Evolutionary conservation across 2,888 invertebrate species (phyloP), one percentile per base, ranked within the genome.

Genomic region (Aleiodes testaceus): DNA sequence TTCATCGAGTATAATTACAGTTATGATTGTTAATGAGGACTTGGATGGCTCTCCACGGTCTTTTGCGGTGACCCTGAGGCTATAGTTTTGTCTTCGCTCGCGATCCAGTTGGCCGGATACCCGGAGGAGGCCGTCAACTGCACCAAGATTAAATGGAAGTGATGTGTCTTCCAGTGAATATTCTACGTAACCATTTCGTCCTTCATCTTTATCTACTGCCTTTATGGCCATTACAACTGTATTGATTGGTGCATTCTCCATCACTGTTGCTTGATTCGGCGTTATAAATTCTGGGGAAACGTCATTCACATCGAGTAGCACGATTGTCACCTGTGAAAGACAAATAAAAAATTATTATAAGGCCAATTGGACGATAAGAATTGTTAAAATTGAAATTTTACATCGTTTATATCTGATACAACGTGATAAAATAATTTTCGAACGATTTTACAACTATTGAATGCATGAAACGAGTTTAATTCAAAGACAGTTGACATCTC

Each of bases 231-330:
- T 94, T 26, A 97, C 93, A 49, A 97, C 94, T 2, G 96, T 95
- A 84, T 96, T 96, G 50, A 93, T 87, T 11, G 95, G 93, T 73
- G 95, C 93, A 87, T 97, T 97, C 89, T 97, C 97, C 73, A 92
- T 90, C 14, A 97, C 92, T 45, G 93, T 89, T 42, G 96, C 95
- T 82, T 92, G 91, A 83, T 94, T 94, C 20, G 93, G 91, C 3
- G 95, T 93, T 75, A 94, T 91, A 88, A 97, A 96, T 83, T 93
- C 92, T 3, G 97, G 97, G 45, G 94, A 92, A 91, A 95, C 94
- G 87, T 98, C 97, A 88, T 98, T 97, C 75, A 96, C 94, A 88
- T 98, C 97, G 84, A 94, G 93, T 67, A 98, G 89, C 74, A 93
- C 92, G 77, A 97, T 93, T 65, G 93, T 94, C 70, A 97, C 96